Evolutionary conservation across 1,140 invertebrate genomes (phyloP), one percentile per base, ranked within the genome.

Genomic region (Pseudomyrmex concolor): DNA sequence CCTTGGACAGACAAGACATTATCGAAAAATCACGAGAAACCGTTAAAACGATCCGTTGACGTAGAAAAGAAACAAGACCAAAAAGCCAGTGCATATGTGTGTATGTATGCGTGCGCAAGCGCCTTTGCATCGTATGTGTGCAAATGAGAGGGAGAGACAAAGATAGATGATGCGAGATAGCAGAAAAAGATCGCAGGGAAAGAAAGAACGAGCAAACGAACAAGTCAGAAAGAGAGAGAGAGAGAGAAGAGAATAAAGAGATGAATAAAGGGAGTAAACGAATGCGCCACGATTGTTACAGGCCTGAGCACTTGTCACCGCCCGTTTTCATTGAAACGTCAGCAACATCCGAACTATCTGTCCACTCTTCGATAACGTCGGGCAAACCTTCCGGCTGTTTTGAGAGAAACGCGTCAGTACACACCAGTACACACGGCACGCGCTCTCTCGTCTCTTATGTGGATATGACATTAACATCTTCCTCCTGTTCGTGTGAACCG

Each of bases 221-320:
- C 4, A 43, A 51, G 19, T 34, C 25, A 10, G 7, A 22, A 10
- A 50, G 17, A 15, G 45, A 51, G 12, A 73, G 45, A 17, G 55
- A 62, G 77, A 73, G 55, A 43, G 3, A 13, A n/a, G 3, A 15
- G 48, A 73, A 25, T 13, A 62, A 17, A 73, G 48, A 83, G 60
- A 22, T 25, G 54, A 73, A 85, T 85, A 85, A 85, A 88, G 86
- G 83, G 76, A 85, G 84, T 63, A 43, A 83, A 78, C 60, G 55
- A 72, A 83, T 89, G 86, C 68, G 86, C 87, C 72, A 82, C 70
- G 70, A 83, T 86, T 81, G 87, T 88, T 84, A 90, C 87, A 85
- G 80, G 55, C 86, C 80, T 80, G 86, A 89, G 66, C 76, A 81
- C 83, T 89, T 89, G 89, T 90, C 89, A 89, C 85, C 89, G 87